Evolutionary conservation across 2,888 invertebrate species (phyloP).

Genomic region (Cryptophagus acutangulus): DNA sequence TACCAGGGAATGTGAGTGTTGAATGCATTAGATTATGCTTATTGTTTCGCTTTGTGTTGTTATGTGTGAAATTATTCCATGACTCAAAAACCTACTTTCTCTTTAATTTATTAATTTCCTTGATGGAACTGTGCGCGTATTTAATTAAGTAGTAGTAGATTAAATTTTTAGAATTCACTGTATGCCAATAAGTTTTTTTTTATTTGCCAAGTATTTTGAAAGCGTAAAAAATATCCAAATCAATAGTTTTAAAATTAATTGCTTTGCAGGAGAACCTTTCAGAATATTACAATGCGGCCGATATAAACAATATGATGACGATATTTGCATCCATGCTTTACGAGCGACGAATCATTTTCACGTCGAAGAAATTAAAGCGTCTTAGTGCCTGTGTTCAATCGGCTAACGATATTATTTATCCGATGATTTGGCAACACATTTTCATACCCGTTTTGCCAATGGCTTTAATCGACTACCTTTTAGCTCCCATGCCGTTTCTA

Average conservation of each 20-base stretch:
- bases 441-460: slow-evolving; percentile 93
- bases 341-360: slow-evolving; percentile 90
- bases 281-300: slow-evolving; percentile 97
- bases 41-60: too few relatives aligned
- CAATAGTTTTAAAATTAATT: too few relatives aligned
- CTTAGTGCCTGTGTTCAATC: slow-evolving; percentile 92
- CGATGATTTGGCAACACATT: slow-evolving; percentile 99
- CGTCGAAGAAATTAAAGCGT: slow-evolving; percentile 81
- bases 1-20: slow-evolving; percentile 88
- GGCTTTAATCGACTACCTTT: slow-evolving; percentile 81
- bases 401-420: slow-evolving; percentile 89
- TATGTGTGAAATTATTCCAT: too few relatives aligned
- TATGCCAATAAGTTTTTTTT: too few relatives aligned
- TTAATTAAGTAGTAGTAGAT: too few relatives aligned
- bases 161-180: too few relatives aligned
- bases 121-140: too few relatives aligned
- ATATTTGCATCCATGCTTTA: slow-evolving; percentile 93
- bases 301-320: slow-evolving; percentile 89
- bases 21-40: too few relatives aligned
- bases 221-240: too few relatives aligned
- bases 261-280: slow-evolving; percentile 88
- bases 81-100: too few relatives aligned
- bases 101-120: too few relatives aligned
- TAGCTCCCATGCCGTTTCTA: slow-evolving; percentile 97
- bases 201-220: too few relatives aligned